Conservation (phyloP, 1,140 invertebrate genomes). For the Polypedilum pembai region DNA sequence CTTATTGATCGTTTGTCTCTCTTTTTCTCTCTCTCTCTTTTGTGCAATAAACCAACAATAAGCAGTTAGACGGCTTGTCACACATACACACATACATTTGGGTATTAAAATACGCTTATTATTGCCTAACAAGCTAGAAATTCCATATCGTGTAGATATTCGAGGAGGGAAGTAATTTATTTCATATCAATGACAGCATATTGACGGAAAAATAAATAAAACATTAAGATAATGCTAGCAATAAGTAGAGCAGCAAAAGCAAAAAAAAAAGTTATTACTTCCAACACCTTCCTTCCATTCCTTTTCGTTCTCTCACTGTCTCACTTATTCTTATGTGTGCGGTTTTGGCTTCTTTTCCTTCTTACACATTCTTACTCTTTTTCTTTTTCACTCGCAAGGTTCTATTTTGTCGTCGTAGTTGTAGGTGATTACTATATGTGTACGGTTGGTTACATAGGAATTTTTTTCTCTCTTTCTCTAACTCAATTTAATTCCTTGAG, state of each 20-base stretch:
- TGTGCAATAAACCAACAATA: too few relatives aligned
- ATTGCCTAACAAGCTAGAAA: neutral
- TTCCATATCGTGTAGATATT: neutral
- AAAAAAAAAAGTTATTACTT: constrained; percentile 21
- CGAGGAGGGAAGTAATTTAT: constrained; percentile 23
- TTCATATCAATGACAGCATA: constrained; percentile 6
- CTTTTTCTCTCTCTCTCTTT: too few relatives aligned
- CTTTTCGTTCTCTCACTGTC: neutral
- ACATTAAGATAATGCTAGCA: constrained; percentile 26
- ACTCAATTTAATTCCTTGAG: neutral
- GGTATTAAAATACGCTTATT: neutral
- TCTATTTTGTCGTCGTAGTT: too few relatives aligned
- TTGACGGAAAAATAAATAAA: constrained; percentile 26
- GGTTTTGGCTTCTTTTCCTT: too few relatives aligned
- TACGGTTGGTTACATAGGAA: too few relatives aligned
- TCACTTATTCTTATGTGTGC: neutral
- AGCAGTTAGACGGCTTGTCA: too few relatives aligned
- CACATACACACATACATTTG: neutral
- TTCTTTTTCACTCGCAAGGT: too few relatives aligned
- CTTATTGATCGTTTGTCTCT: too few relatives aligned
- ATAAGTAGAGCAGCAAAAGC: neutral
- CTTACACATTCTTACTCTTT: too few relatives aligned
- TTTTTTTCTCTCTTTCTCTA: neutral
- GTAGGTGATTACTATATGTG: too few relatives aligned
- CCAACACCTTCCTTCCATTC: constrained; percentile 14